Evolutionary conservation across 1,140 invertebrate genomes (phyloP), one percentile per base, ranked within the genome.

Genomic region (Aphaenogaster ashmeadi): DNA sequence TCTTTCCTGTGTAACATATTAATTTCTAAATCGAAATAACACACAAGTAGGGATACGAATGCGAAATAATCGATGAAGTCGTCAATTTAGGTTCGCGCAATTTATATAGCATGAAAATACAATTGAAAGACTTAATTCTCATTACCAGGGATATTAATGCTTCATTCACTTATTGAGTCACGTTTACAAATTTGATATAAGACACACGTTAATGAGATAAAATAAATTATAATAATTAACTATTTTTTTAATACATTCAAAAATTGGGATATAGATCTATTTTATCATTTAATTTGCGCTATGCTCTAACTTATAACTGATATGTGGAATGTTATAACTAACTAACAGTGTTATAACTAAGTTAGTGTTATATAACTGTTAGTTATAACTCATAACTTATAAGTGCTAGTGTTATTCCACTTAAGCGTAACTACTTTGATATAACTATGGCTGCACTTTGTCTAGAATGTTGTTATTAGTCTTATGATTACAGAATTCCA

Each of bases 1-100:
- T 69, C 67, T 67, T 52, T n/a, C 6, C 33, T 27, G 4, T 15
- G 15, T 44, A 60, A 58, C 38, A 77, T 38, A 60, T 77, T 60
- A 77, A 62, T 78, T 78, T 44, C 21, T 18, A 67, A 7, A 66
- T 38, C 11, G 7, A 6, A 50, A 50, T 78, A 79, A 78, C 13
- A 36, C 18, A 33, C 13, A 21, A 60, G 3, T 44, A 27, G 27
- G 27, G 18, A 13, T 13, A 8, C 7, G 6, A 79, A 13, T 21
- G 18, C 1, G 11, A 4, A 66, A 66, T 79, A 38, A 50, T 50
- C n/a, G 6, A 66, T 38, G 21, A 79, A 64, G 11, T 18, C 9
- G 13, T 79, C 18, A 9, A 67, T 2, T 79, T 8, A 36, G 11
- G 9, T 38, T 21, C 7, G 44, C 5, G 44, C 13, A 79, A 64